These are phyloP conservation scores for Chascanopsetta lugubris DNA, from an alignment of 2,113 vertebrate genomes.

Conservation along the genomic window DNA sequence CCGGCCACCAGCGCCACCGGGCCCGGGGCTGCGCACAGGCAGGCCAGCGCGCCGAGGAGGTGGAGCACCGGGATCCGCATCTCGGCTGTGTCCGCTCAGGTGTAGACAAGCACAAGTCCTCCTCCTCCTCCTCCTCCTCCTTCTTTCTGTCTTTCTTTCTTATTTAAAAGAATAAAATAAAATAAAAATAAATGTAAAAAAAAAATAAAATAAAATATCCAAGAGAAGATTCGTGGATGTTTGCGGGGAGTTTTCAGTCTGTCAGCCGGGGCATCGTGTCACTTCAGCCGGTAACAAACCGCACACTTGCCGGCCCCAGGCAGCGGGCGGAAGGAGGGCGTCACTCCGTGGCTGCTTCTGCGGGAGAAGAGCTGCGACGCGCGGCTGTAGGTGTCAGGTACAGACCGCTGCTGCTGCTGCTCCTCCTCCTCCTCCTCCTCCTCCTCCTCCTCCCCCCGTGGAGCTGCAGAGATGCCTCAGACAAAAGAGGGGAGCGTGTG, in stretches of 20 bases:
- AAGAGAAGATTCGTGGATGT: conserved; percentile 6
- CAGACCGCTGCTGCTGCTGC: conserved; percentile 47
- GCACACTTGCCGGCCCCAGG: conserved; percentile 20
- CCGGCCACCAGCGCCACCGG: conserved; percentile 82
- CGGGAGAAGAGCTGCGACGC: conserved; percentile 42
- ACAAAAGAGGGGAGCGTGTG: conserved; percentile 54
- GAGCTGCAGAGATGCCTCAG: conserved; percentile 60
- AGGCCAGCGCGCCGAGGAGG: conserved; percentile 75
- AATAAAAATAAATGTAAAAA: too few relatives aligned
- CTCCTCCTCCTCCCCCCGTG: conserved; percentile 13
- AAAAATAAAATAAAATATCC: neutral
- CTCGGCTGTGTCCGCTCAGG: conserved; percentile 41
- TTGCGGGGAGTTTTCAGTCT: conserved; percentile 8
- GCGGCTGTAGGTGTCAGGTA: conserved; percentile 66
- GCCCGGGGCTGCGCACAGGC: conserved; percentile 73
- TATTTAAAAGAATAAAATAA: too few relatives aligned
- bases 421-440: conserved; percentile 29
- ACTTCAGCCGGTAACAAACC: too few relatives aligned
- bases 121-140: neutral
- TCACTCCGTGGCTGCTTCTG: conserved; percentile 30
- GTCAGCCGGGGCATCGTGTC: neutral
- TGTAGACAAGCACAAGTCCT: neutral
- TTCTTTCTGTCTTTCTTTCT: too few relatives aligned
- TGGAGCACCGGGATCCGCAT: conserved; percentile 84
- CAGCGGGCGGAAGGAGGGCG: neutral